Conservation (phyloP, 2,113 vertebrate genomes). For the Stegostoma tigrinum region DNA sequence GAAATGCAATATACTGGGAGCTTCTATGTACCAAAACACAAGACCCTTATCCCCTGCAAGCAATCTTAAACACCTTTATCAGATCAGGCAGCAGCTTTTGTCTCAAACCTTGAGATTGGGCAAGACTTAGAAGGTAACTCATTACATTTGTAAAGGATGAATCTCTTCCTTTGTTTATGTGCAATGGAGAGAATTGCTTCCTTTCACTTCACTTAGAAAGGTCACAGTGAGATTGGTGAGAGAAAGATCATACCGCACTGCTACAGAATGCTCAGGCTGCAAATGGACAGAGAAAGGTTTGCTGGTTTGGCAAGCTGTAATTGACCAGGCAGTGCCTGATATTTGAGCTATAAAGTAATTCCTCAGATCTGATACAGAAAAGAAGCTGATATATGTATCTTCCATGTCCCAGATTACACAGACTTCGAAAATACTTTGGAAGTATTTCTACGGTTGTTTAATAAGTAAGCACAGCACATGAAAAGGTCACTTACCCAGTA, state of each 20-base stretch:
- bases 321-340: neutral
- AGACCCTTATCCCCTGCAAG: neutral
- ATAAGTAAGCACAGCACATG: neutral
- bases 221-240: neutral
- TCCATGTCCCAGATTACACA: neutral
- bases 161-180: neutral
- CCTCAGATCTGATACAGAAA: neutral
- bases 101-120: neutral
- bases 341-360: neutral
- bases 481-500: neutral
- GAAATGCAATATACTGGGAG: neutral
- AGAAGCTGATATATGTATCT: neutral
- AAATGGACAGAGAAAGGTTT: neutral
- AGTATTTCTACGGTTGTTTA: neutral
- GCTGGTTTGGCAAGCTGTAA: too few relatives aligned
- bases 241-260: neutral
- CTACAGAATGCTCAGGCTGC: neutral
- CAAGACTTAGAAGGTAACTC: neutral
- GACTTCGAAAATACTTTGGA: neutral
- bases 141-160: neutral
- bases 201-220: neutral
- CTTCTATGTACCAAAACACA: neutral
- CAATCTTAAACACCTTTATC: neutral
- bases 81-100: neutral
- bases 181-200: neutral